Conservation (phyloP, 1,140 invertebrate species). For the Oryzaephilus surinamensis region DNA sequence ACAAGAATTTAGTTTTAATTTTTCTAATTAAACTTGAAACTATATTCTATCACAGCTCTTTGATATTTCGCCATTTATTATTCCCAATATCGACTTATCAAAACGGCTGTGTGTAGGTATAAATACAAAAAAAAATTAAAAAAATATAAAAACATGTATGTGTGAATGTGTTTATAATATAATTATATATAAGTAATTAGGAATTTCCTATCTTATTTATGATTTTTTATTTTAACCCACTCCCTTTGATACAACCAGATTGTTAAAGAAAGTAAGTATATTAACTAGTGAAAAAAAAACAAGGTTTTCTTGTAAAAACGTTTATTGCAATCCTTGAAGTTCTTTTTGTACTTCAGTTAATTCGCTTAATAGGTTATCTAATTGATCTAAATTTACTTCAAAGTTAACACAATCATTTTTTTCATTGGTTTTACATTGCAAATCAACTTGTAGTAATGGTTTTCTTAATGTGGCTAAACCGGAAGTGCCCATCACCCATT, state of each 20-base stretch:
- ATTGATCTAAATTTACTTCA: conserved; percentile 27
- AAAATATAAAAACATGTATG: conserved; percentile 23
- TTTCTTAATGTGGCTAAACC: conserved; percentile 24
- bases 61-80: conserved; percentile 24
- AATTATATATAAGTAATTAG: conserved; percentile 32
- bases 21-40: conserved; percentile 18
- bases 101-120: conserved; percentile 28
- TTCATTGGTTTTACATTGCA: conserved; percentile 22
- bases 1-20: conserved; percentile 21
- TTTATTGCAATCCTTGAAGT: background rate
- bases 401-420: conserved; percentile 18
- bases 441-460: conserved; percentile 29
- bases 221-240: conserved; percentile 6
- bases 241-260: too few species aligned
- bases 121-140: conserved; percentile 13
- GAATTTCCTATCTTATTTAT: conserved; percentile 24
- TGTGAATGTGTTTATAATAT: conserved; percentile 36
- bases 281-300: too few species aligned
- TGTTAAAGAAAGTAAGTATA: too few species aligned
- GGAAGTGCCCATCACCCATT: conserved; percentile 33
- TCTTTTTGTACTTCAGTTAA: conserved; percentile 6
- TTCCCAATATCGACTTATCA: conserved; percentile 27
- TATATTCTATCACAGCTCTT: conserved; percentile 23
- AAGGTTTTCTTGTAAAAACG: too few species aligned
- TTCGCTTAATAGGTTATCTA: conserved; percentile 21